Evolutionary conservation across 2,888 invertebrate species (phyloP).

Genomic region (Campoletis raptor): DNA sequence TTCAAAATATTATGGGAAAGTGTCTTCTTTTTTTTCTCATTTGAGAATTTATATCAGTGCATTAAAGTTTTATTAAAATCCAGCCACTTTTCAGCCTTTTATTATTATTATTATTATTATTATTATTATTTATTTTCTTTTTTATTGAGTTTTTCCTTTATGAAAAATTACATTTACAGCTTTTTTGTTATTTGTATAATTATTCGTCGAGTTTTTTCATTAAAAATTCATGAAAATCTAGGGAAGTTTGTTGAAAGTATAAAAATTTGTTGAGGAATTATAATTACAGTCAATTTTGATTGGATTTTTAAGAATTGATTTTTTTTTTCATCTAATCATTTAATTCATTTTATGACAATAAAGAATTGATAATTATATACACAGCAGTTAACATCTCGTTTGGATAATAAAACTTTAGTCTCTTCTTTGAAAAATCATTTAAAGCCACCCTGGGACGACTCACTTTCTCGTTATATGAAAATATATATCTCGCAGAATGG

Average conservation of each 20-base stretch:
- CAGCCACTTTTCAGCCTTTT: background rate
- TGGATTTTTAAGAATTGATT: background rate
- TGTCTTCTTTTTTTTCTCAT: background rate
- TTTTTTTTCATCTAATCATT: background rate
- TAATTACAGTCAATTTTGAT: background rate
- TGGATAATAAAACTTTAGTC: conserved; percentile 39
- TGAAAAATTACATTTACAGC: background rate
- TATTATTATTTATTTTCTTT: background rate
- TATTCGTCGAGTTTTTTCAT: too few species aligned
- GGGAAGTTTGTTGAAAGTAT: too few species aligned
- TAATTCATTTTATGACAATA: conserved; percentile 10
- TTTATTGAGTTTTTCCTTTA: background rate
- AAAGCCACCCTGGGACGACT: conserved; percentile 24
- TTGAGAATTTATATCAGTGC: background rate
- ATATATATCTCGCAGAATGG: conserved; percentile 63
- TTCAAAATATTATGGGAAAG: background rate
- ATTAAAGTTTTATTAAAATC: background rate
- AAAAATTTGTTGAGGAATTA: background rate
- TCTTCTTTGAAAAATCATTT: conserved; percentile 34
- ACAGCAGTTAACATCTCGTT: conserved; percentile 28
- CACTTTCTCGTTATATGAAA: conserved; percentile 55
- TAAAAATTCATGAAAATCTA: too few species aligned
- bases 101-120: conserved; percentile 4
- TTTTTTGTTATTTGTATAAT: too few species aligned
- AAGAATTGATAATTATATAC: background rate